These are phyloP conservation scores for Bolborhynchus lineola DNA, from an alignment of 2,113 vertebrate genomes.

Conservation along the genomic window DNA sequence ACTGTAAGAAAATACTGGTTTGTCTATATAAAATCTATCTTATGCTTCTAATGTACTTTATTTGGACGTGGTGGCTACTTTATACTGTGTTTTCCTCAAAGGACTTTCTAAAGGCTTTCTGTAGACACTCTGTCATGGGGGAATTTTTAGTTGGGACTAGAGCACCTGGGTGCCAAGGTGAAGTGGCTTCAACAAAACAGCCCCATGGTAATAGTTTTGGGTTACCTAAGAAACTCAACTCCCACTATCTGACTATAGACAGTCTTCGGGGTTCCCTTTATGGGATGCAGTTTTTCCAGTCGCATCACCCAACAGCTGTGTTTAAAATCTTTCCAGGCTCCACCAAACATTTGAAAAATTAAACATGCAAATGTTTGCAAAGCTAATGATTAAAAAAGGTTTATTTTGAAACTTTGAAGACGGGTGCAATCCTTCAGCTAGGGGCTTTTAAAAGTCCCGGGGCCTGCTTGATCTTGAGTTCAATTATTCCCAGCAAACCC, in stretches of 20 bases:
- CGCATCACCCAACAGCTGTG: slow-evolving; percentile 60
- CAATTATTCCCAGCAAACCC: neutral
- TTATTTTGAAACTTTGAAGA: slow-evolving; percentile 67
- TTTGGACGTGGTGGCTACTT: slow-evolving; percentile 20
- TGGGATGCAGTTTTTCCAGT: slow-evolving; percentile 40
- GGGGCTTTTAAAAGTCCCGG: neutral
- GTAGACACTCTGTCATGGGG: neutral
- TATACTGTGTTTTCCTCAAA: neutral
- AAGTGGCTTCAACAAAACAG: neutral
- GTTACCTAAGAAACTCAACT: slow-evolving; percentile 16
- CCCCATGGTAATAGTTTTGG: neutral
- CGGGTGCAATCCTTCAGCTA: neutral
- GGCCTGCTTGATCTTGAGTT: neutral
- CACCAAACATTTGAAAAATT: slow-evolving; percentile 66
- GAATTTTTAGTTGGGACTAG: neutral
- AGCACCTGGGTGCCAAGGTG: slow-evolving; percentile 19
- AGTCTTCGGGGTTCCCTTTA: neutral
- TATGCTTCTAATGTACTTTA: slow-evolving; percentile 48
- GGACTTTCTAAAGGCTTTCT: neutral
- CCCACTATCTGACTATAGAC: neutral
- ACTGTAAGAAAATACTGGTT: slow-evolving; percentile 32
- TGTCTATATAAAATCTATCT: slow-evolving; percentile 55
- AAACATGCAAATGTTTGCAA: slow-evolving; percentile 69
- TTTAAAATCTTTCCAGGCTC: slow-evolving; percentile 56
- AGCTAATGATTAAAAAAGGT: slow-evolving; percentile 69